Percentiles rank a stretch among this genome's conserved stretches.
phyloP scores from a whole-genome alignment of 1,140 invertebrate genomes.

The Drosophila kikkawai region DNA sequence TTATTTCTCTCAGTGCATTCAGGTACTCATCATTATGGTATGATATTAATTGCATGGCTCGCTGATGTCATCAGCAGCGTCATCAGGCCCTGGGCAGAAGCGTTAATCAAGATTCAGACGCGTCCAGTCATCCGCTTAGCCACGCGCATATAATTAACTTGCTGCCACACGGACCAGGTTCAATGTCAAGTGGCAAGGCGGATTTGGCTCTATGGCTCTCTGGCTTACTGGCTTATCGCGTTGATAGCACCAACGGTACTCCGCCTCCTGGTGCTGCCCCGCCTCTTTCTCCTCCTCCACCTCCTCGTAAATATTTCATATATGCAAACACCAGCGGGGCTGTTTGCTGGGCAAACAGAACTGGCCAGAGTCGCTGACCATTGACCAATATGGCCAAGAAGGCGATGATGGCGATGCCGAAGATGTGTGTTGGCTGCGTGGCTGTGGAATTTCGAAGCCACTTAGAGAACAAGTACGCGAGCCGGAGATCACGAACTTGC shows the following conservation, averaged over 20 bases:
- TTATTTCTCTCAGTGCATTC: slow-evolving; percentile 2
- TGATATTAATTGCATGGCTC: slow-evolving; percentile 73
- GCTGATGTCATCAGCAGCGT: slow-evolving; percentile 72
- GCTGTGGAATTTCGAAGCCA: slow-evolving; percentile 75
- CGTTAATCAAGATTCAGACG: slow-evolving; percentile 72
- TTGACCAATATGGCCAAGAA: slow-evolving; percentile 68
- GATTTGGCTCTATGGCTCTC: slow-evolving; percentile 39
- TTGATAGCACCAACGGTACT: slow-evolving; percentile 60
- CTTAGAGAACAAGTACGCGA: slow-evolving; percentile 71
- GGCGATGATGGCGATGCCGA: slow-evolving; percentile 42
- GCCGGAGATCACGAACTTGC: slow-evolving; percentile 79
- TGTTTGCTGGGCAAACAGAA: slow-evolving; percentile 69
- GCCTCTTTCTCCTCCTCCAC: slow-evolving; percentile 4
- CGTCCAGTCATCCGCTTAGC: slow-evolving; percentile 64
- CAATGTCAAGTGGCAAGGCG: slow-evolving; percentile 72
- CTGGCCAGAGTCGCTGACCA: slow-evolving; percentile 74
- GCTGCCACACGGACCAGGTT: slow-evolving; percentile 62
- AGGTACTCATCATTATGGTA: slow-evolving; percentile 67
- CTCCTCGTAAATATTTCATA: slow-evolving; percentile 72
- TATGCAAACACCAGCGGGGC: slow-evolving; percentile 65
- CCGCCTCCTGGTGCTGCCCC: slow-evolving; percentile 10
- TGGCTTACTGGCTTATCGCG: slow-evolving; percentile 54
- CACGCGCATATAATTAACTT: slow-evolving; percentile 81
- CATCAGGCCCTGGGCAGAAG: slow-evolving; percentile 40
- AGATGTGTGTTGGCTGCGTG: slow-evolving; percentile 60